Evolutionary conservation across 2,888 invertebrate species (phyloP), one percentile per base, ranked within the genome.

Genomic region (Rhorus exstirpatorius): DNA sequence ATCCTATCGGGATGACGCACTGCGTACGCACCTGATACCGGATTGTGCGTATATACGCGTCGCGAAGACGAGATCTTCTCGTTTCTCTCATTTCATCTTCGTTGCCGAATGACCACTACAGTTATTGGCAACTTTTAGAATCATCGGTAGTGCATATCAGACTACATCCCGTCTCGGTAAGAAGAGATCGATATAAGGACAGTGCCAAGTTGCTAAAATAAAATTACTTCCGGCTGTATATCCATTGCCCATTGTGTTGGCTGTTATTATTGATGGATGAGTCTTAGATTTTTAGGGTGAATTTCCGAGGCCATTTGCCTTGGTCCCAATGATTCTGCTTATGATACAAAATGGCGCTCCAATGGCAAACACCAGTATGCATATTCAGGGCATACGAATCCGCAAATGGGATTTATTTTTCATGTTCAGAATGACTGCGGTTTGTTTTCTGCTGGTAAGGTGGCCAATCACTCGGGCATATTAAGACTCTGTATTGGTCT

Each of bases 1-100:
- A 92, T 92, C 88, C 88, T 92, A 92, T 92, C 92, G 89, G 89
- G 84, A 91, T 92, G 92, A 92, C 89, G 90, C 91, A 92, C 90
- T 90, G 92, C 91, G 85, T 89, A 89, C 87, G 91, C 92, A 92
- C 91, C 91, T 92, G 92, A 92, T 91, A 92, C 90, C 83, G 85
- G 83, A 87, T 85, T 85, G 86, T 86, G 85, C 85, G 80, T 44
- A 44, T 85, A 83, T 19, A 17, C 41, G n/a, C 81, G 80, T 79
- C 83, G 79, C 72, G 31, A 17, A 67, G 72, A 79, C 67, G 67
- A 79, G 55, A 58, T 46, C 19, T 17, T 24, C 49, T 38, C 51
- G 7, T 26, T 24, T 58, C 31, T 60, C 24, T 74, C 63, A 60
- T 68, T 65, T 55, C 74, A 67, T 79, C 67, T 67, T 63, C 41